A percentile compares a stretch with the other conserved stretches of the same genome.
These are phyloP conservation scores for Drosophila mulleri DNA, from an alignment of 2,888 invertebrate species.

Conservation along the genomic window DNA sequence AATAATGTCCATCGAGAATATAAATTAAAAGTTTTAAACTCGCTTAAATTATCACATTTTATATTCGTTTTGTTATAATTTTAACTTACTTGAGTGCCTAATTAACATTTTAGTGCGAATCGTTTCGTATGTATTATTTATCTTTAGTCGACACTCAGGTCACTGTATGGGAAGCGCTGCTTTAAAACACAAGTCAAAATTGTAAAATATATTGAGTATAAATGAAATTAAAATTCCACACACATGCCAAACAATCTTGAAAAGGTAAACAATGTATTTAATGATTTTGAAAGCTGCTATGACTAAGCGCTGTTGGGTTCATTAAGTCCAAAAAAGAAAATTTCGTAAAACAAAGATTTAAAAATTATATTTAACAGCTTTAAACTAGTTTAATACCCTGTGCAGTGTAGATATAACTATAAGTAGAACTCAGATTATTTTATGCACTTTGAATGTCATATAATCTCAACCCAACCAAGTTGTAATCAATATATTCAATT, in stretches of 20 bases:
- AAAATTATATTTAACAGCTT: not conserved
- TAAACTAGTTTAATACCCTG: not conserved
- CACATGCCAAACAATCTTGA: not conserved
- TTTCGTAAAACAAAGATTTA: not conserved
- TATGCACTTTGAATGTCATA: not conserved
- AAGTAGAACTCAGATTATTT: not conserved
- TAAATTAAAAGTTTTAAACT: slow-evolving; percentile 26
- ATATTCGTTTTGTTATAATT: slow-evolving; percentile 22
- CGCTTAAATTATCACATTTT: slow-evolving; percentile 66
- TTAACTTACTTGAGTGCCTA: slow-evolving; percentile 34
- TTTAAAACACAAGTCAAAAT: slow-evolving; percentile 22
- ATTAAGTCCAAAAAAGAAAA: not conserved
- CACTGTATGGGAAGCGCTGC: slow-evolving; percentile 41
- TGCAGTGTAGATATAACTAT: not conserved
- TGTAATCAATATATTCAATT: slow-evolving; percentile 3
- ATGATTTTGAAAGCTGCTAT: not conserved
- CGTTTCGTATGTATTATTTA: slow-evolving; percentile 47
- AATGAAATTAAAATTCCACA: not conserved
- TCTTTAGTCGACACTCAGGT: slow-evolving; percentile 52
- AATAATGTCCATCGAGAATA: not conserved
- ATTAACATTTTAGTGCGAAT: slow-evolving; percentile 70
- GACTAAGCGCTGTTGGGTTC: not conserved
- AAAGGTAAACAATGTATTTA: not conserved
- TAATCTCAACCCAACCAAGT: not conserved
- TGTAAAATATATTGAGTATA: not conserved